Percentiles rank a stretch among this genome's conserved stretches.
Evolutionary conservation across 2,113 vertebrate species (phyloP).

Genomic region (Bolborhynchus lineola): DNA sequence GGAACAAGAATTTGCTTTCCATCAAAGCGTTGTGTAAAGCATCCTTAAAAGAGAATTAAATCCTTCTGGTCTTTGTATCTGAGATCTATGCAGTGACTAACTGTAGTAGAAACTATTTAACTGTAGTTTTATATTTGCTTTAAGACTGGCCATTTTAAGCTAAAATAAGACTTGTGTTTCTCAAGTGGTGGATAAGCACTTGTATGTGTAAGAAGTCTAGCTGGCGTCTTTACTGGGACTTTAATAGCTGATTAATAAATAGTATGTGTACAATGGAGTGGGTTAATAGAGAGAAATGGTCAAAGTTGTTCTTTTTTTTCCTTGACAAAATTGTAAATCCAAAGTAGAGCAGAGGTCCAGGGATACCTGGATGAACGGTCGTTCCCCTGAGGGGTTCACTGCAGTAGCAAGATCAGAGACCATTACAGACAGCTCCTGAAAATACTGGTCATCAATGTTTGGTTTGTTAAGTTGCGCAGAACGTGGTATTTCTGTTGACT

Average conservation of each 20-base stretch:
- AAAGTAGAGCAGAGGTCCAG: background rate
- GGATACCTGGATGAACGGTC: background rate
- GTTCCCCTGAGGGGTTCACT: background rate
- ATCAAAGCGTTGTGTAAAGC: conserved; percentile 38
- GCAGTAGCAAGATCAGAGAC: background rate
- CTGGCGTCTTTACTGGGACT: background rate
- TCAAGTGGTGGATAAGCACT: background rate
- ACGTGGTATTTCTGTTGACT: background rate
- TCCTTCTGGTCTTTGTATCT: conserved; percentile 25
- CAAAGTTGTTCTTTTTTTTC: background rate
- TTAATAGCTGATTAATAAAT: background rate
- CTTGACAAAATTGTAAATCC: background rate
- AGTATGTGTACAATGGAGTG: background rate
- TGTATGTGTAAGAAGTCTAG: background rate
- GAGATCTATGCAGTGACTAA: conserved; percentile 6
- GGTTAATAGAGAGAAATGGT: background rate
- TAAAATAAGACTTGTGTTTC: background rate
- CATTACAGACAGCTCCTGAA: background rate
- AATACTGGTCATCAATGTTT: background rate
- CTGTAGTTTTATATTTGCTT: conserved; percentile 11
- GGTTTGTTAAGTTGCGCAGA: background rate
- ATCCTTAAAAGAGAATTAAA: conserved; percentile 45
- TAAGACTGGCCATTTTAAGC: background rate
- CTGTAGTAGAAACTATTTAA: background rate
- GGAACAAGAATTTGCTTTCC: conserved; percentile 51